These are phyloP conservation scores for Furnarius figulus DNA, from an alignment of 2,113 vertebrate species.

Conservation along the genomic window DNA sequence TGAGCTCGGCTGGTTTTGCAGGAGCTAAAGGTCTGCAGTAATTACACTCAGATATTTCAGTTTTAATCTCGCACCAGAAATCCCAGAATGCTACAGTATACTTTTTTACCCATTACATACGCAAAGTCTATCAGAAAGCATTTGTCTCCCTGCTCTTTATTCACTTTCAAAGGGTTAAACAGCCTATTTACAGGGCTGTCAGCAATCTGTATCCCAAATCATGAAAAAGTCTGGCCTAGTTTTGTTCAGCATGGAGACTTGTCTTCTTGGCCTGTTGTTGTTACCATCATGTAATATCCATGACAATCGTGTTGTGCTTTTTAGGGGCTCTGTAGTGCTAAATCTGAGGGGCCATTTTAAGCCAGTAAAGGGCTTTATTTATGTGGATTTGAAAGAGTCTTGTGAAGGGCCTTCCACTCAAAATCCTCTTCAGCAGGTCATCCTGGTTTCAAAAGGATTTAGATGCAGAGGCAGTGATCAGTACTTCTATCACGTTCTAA, in stretches of 20 bases:
- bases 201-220: slow-evolving; percentile 86
- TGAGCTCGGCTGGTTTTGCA: not conserved
- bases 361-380: slow-evolving; percentile 98
- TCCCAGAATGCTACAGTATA: slow-evolving; percentile 65
- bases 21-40: not conserved
- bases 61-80: not conserved
- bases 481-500: slow-evolving; percentile 95
- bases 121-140: slow-evolving; percentile 94
- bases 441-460: slow-evolving; percentile 91
- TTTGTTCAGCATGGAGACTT: slow-evolving; percentile 91
- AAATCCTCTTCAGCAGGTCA: slow-evolving; percentile 95
- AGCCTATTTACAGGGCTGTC: slow-evolving; percentile 98
- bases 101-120: slow-evolving; percentile 82
- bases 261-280: slow-evolving; percentile 93
- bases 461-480: slow-evolving; percentile 88
- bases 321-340: slow-evolving; percentile 90
- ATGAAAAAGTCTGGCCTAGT: slow-evolving; percentile 88
- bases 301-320: slow-evolving; percentile 97
- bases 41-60: not conserved
- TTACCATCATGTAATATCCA: slow-evolving; percentile 98
- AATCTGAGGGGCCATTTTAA: slow-evolving; percentile 96
- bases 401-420: slow-evolving; percentile 91
- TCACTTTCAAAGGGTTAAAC: slow-evolving; percentile 99
- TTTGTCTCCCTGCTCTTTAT: slow-evolving; percentile 91
- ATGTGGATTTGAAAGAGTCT: slow-evolving; percentile 98